Conservation (phyloP, 1,140 invertebrate genomes). For the Hestina assimilis region DNA sequence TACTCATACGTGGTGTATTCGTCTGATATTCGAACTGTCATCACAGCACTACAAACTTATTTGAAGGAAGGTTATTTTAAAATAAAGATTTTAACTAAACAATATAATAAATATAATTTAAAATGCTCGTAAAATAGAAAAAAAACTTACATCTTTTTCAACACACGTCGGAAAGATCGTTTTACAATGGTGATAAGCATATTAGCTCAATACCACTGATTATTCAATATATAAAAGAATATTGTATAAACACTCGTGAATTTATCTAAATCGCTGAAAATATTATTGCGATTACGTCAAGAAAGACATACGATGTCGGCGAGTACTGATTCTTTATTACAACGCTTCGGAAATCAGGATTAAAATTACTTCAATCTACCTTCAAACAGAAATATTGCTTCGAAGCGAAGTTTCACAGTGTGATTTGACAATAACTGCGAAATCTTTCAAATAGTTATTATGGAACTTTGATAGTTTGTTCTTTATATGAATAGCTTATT, state of each 20-base stretch:
- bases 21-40: too few species aligned
- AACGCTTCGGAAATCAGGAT: not conserved
- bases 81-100: not conserved
- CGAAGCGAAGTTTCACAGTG: too few species aligned
- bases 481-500: too few species aligned
- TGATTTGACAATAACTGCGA: too few species aligned
- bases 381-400: not conserved
- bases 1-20: too few species aligned
- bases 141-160: constrained; percentile 52
- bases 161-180: constrained; percentile 40
- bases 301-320: not conserved
- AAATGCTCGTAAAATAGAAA: not conserved
- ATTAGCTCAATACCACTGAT: constrained; percentile 25
- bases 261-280: constrained; percentile 2
- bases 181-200: constrained; percentile 42
- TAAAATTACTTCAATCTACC: not conserved
- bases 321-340: not conserved
- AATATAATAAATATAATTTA: not conserved
- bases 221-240: not conserved
- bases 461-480: too few species aligned
- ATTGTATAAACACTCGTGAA: not conserved
- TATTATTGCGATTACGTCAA: constrained; percentile 8
- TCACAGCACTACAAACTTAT: too few species aligned
- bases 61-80: too few species aligned
- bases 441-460: too few species aligned